A percentile compares a stretch with the other conserved stretches of the same genome.
These are phyloP conservation scores for Clarias magur DNA, from an alignment of 2,113 vertebrate species.

Conservation along the genomic window DNA sequence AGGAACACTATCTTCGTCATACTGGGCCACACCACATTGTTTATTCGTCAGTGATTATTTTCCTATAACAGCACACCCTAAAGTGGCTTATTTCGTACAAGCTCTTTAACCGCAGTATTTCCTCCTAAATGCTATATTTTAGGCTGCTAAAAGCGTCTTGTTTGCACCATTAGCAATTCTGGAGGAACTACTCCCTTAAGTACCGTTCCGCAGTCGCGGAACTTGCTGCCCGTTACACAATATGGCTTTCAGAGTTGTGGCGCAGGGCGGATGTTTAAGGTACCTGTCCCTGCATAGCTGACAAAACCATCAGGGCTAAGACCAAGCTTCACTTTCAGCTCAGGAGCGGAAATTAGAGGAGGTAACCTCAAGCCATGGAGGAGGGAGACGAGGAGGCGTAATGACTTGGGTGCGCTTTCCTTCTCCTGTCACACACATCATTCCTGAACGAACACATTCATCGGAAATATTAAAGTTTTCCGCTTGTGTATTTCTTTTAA, in stretches of 20 bases:
- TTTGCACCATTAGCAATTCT: neutral
- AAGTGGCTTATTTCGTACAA: neutral
- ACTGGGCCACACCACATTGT: neutral
- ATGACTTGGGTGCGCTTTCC: neutral
- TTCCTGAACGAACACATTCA: neutral
- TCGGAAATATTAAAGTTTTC: neutral
- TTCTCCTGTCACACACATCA: neutral
- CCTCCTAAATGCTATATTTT: neutral
- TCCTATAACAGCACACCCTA: neutral
- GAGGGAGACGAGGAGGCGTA: neutral
- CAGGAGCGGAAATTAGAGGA: neutral
- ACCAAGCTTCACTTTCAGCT: neutral
- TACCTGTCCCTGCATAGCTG: constrained; percentile 2
- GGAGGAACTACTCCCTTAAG: neutral
- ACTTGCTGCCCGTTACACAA: neutral
- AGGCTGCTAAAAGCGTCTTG: neutral
- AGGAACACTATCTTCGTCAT: neutral
- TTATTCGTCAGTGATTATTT: neutral
- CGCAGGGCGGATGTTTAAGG: constrained; percentile 12
- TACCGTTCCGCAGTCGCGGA: neutral
- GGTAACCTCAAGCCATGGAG: neutral
- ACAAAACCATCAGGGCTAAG: neutral
- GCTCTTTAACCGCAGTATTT: neutral
- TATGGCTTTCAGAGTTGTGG: neutral
- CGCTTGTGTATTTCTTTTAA: neutral